phyloP scores from a whole-genome alignment of 2,888 invertebrate species.

The Ypsolopha scabrella region DNA sequence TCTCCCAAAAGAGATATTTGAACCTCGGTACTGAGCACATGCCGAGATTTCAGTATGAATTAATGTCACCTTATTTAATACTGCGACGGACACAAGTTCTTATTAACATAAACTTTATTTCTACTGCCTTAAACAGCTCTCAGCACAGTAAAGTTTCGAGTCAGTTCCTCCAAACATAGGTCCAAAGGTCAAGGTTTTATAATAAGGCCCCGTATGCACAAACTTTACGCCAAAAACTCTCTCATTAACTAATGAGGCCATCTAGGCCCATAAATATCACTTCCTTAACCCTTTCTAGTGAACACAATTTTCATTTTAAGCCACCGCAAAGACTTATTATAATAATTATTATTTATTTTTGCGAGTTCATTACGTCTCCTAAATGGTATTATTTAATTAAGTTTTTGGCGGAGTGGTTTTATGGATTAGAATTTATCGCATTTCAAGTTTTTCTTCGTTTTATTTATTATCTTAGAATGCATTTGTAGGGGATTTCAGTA shows the following conservation, averaged over 20 bases:
- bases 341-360: constrained; percentile 47
- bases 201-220: constrained; percentile 25
- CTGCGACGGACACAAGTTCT: too few species aligned
- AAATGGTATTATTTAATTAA: neutral
- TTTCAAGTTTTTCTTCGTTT: neutral
- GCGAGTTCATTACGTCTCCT: constrained; percentile 20
- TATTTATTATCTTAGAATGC: neutral
- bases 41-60: too few species aligned
- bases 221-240: constrained; percentile 19
- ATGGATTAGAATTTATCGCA: constrained; percentile 2
- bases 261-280: constrained; percentile 52
- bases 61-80: too few species aligned
- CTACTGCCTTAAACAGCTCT: too few species aligned
- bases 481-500: too few species aligned
- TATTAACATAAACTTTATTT: too few species aligned
- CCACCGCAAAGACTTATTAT: constrained; percentile 34
- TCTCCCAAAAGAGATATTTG: too few species aligned
- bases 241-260: constrained; percentile 41
- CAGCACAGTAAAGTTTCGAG: too few species aligned
- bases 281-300: constrained; percentile 49
- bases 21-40: too few species aligned
- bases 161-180: too few species aligned
- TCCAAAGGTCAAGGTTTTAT: too few species aligned
- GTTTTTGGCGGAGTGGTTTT: neutral
- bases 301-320: constrained; percentile 68